Evolutionary conservation across 2,888 invertebrate species (phyloP).

Genomic region (Metellina segmentata): DNA sequence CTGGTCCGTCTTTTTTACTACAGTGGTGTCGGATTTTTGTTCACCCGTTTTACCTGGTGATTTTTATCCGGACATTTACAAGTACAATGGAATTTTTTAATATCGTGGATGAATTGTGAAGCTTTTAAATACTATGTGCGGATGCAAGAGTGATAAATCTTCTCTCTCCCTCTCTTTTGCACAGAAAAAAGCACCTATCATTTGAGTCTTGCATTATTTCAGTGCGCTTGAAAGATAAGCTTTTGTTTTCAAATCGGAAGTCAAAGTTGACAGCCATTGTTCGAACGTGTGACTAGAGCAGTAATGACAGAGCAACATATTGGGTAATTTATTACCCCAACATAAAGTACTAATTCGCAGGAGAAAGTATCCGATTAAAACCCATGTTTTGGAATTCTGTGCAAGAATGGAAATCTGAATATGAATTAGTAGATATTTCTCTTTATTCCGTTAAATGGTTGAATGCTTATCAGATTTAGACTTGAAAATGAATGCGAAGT

Average conservation of each 20-base stretch:
- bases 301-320: slow-evolving; percentile 62
- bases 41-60: slow-evolving; percentile 20
- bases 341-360: slow-evolving; percentile 36
- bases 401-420: background rate
- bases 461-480: slow-evolving; percentile 5
- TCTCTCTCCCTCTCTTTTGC: slow-evolving; percentile 6
- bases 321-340: slow-evolving; percentile 34
- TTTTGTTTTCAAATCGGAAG: slow-evolving; percentile 70
- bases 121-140: slow-evolving; percentile 52
- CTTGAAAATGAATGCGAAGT: background rate
- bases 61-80: slow-evolving; percentile 31
- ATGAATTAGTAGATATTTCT: background rate
- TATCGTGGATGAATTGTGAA: slow-evolving; percentile 24
- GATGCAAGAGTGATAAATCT: slow-evolving; percentile 58
- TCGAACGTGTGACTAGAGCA: slow-evolving; percentile 52
- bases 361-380: slow-evolving; percentile 29
- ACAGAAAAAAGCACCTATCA: slow-evolving; percentile 57
- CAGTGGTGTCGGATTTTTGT: background rate
- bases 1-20: background rate
- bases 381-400: slow-evolving; percentile 21
- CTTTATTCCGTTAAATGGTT: background rate
- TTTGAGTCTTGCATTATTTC: slow-evolving; percentile 55
- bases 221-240: slow-evolving; percentile 59
- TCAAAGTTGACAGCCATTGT: slow-evolving; percentile 59
- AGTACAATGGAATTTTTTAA: slow-evolving; percentile 28